phyloP scores from a whole-genome alignment of 2,888 invertebrate species.

The Diadromus collaris region DNA sequence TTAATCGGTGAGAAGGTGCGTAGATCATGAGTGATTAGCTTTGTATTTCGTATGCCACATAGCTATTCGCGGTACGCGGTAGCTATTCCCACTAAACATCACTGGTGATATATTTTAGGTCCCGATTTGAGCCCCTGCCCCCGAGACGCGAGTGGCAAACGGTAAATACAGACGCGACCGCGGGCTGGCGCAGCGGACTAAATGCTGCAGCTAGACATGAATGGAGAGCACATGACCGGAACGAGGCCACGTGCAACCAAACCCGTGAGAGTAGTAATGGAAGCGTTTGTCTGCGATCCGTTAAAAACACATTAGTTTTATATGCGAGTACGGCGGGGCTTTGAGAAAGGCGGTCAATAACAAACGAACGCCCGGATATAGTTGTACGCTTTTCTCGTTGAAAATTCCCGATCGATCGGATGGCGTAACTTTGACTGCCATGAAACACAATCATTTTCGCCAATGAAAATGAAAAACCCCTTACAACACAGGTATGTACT shows the following conservation, averaged over 20 bases:
- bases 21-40: conserved; percentile 31
- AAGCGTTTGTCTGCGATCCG: conserved; percentile 71
- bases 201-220: conserved; percentile 1
- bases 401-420: not conserved
- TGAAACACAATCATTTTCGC: conserved; percentile 24
- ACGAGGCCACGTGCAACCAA: conserved; percentile 54
- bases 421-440: not conserved
- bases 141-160: conserved; percentile 53
- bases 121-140: conserved; percentile 34
- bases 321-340: conserved; percentile 61
- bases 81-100: conserved; percentile 46
- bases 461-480: conserved; percentile 50
- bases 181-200: conserved; percentile 39
- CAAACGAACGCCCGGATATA: conserved; percentile 12
- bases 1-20: conserved; percentile 3
- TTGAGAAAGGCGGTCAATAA: conserved; percentile 22
- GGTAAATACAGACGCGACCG: conserved; percentile 65
- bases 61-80: not conserved
- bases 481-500: not conserved
- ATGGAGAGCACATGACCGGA: conserved; percentile 35
- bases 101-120: conserved; percentile 55
- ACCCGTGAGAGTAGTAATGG: conserved; percentile 62
- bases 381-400: not conserved
- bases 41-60: conserved; percentile 26
- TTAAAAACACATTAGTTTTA: conserved; percentile 74